These are phyloP conservation scores for Leucosticte australis DNA, from an alignment of 2,113 vertebrate genomes.

Conservation along the genomic window DNA sequence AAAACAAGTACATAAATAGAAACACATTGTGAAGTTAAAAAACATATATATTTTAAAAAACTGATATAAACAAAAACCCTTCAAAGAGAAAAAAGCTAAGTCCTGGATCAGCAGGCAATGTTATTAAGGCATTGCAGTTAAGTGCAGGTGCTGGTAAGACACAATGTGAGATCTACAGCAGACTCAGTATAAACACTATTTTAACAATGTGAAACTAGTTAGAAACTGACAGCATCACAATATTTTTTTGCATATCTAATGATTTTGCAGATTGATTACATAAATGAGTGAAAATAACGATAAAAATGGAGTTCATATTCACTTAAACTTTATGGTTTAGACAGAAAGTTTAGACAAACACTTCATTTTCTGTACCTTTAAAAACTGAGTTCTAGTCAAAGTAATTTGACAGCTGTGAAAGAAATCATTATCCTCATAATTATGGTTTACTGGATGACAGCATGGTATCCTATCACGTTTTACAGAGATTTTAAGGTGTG, in stretches of 20 bases:
- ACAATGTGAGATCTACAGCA: background rate
- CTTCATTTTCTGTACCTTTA: background rate
- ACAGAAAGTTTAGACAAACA: background rate
- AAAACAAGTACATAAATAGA: background rate
- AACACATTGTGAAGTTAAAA: background rate
- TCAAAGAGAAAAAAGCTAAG: background rate
- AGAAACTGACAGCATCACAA: background rate
- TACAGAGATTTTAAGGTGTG: background rate
- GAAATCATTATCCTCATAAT: conserved; percentile 10
- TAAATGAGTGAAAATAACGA: background rate
- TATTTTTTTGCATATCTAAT: background rate
- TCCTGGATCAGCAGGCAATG: background rate
- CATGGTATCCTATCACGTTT: background rate
- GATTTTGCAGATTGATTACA: background rate
- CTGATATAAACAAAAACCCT: background rate
- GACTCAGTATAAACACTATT: background rate
- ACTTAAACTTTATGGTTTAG: background rate
- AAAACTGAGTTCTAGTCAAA: background rate
- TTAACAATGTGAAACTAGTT: background rate
- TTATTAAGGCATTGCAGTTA: background rate
- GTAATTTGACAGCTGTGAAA: background rate
- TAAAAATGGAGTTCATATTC: background rate
- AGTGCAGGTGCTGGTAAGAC: background rate
- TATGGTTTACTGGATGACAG: background rate
- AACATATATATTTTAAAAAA: background rate